These are phyloP conservation scores for Vannuccia rotundouncinata DNA, from an alignment of 2,888 invertebrate species.

Conservation along the genomic window DNA sequence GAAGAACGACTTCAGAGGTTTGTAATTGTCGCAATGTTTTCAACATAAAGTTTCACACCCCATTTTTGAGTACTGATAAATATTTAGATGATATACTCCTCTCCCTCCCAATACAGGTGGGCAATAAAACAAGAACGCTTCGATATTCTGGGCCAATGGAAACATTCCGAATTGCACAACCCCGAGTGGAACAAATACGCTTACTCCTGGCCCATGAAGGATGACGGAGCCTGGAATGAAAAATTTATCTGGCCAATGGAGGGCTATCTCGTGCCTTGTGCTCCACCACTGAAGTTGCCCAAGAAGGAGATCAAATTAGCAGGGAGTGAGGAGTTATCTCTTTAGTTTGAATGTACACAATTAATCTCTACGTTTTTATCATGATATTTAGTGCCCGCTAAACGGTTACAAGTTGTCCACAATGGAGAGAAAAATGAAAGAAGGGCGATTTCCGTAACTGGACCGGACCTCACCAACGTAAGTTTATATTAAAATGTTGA, in stretches of 20 bases:
- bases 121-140: constrained; percentile 55
- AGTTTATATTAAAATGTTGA: constrained; percentile 40
- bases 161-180: constrained; percentile 50
- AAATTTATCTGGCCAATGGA: constrained; percentile 57
- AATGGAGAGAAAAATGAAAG: constrained; percentile 51
- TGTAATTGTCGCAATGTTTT: neutral
- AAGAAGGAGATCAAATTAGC: constrained; percentile 18
- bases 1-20: constrained; percentile 49
- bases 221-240: constrained; percentile 50
- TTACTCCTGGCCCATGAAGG: constrained; percentile 54
- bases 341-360: no score
- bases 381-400: constrained; percentile 47
- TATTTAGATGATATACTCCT: constrained; percentile 8
- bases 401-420: constrained; percentile 48
- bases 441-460: constrained; percentile 49
- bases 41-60: neutral
- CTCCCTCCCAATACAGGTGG: constrained; percentile 46
- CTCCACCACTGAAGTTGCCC: constrained; percentile 49
- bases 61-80: constrained; percentile 7
- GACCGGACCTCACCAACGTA: constrained; percentile 54
- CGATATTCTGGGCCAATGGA: constrained; percentile 56
- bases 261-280: constrained; percentile 52
- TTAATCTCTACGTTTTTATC: constrained; percentile 17
- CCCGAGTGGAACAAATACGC: constrained; percentile 55
- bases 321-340: neutral